phyloP scores from a whole-genome alignment of 2,113 vertebrate genomes.

The Pitta sordida region DNA sequence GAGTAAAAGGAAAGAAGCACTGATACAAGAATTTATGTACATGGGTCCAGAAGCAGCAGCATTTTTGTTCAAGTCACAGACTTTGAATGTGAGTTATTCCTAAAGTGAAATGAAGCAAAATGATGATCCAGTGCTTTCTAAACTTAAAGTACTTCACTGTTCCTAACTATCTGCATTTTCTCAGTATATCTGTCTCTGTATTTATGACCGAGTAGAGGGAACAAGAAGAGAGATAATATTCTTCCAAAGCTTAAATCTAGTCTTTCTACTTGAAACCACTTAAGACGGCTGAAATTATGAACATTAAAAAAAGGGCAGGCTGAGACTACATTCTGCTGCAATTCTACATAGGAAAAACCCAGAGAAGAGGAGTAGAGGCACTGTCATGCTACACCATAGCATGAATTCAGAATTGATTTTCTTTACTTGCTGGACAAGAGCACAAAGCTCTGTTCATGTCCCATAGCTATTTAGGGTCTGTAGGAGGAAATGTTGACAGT shows the following conservation, averaged over 20 bases:
- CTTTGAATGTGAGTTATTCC: not conserved
- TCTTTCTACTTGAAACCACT: not conserved
- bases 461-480: slow-evolving; percentile 55
- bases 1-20: not conserved
- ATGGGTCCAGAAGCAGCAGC: not conserved
- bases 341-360: not conserved
- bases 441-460: slow-evolving; percentile 60
- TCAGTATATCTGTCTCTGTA: not conserved
- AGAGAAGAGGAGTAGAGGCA: not conserved
- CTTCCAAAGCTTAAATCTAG: not conserved
- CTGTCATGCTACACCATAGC: not conserved
- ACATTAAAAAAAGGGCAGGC: not conserved
- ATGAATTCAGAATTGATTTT: slow-evolving; percentile 46
- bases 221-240: not conserved
- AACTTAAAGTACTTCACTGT: not conserved
- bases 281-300: not conserved
- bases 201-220: not conserved
- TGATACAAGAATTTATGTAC: not conserved
- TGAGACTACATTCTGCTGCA: not conserved
- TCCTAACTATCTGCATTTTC: not conserved
- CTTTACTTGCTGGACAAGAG: slow-evolving; percentile 39
- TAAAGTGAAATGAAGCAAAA: not conserved
- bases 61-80: not conserved
- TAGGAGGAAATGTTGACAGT: slow-evolving; percentile 70
- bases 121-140: not conserved